These are phyloP conservation scores for Poecilia latipinna DNA, from an alignment of 2,113 vertebrate species.

Conservation along the genomic window DNA sequence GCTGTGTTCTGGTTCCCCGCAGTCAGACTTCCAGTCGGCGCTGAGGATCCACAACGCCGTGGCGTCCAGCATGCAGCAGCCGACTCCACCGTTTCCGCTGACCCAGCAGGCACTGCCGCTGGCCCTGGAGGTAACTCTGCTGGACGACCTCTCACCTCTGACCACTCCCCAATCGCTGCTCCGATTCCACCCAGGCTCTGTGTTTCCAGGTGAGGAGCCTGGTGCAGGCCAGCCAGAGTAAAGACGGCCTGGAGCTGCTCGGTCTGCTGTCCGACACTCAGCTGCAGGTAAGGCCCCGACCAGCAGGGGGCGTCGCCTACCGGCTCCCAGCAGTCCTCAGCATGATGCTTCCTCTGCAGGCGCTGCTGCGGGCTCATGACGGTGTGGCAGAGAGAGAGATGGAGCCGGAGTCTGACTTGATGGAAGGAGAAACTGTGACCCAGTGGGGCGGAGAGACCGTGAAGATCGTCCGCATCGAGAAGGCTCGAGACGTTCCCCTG, in stretches of 20 bases:
- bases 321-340: not conserved
- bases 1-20: not conserved
- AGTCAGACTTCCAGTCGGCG: constrained; percentile 93
- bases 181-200: not conserved
- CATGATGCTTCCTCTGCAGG: constrained; percentile 70
- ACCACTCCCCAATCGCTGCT: no score
- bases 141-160: not conserved
- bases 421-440: constrained; percentile 87
- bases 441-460: constrained; percentile 94
- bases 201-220: constrained; percentile 86
- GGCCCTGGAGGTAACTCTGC: constrained; percentile 73
- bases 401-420: constrained; percentile 86
- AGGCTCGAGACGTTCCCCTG: constrained; percentile 93
- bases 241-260: constrained; percentile 91
- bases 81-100: constrained; percentile 94
- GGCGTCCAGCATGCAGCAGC: constrained; percentile 91
- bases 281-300: constrained; percentile 84
- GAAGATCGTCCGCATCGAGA: constrained; percentile 96
- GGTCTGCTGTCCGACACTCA: constrained; percentile 88
- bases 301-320: not conserved
- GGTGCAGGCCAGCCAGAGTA: constrained; percentile 87
- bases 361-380: constrained; percentile 92
- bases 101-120: constrained; percentile 87
- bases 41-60: constrained; percentile 97
- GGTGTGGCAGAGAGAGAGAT: constrained; percentile 93